phyloP scores from a whole-genome alignment of 2,888 invertebrate genomes.

The Mylabris sibirica region DNA sequence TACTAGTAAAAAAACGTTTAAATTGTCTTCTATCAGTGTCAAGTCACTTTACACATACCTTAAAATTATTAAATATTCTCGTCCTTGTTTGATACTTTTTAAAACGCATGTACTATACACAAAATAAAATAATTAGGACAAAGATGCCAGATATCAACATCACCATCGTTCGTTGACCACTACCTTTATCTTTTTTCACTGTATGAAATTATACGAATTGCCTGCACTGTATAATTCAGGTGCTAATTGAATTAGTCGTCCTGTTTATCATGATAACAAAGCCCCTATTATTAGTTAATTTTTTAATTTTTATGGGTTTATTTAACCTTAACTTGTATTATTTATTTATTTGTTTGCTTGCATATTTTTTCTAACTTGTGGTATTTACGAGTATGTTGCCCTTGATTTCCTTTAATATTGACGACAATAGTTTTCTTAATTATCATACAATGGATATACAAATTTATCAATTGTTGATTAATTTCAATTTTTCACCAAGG shows the following conservation, averaged over 20 bases:
- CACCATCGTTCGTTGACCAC: too few species aligned
- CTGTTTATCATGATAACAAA: not conserved
- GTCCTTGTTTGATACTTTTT: too few species aligned
- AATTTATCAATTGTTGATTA: slow-evolving; percentile 4
- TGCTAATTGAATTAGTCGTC: not conserved
- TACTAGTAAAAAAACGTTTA: too few species aligned
- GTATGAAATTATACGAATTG: too few species aligned
- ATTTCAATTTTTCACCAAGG: not conserved
- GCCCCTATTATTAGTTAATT: not conserved
- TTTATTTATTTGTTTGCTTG: not conserved
- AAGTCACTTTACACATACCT: too few species aligned
- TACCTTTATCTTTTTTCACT: too few species aligned
- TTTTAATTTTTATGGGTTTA: not conserved
- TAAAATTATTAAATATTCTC: too few species aligned
- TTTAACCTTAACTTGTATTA: not conserved
- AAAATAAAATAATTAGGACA: too few species aligned
- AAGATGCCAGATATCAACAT: too few species aligned
- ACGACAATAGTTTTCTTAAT: not conserved
- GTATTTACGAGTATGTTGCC: slow-evolving; percentile 10
- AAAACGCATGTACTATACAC: too few species aligned
- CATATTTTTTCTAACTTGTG: not conserved
- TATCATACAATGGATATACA: slow-evolving; percentile 6
- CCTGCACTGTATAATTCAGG: not conserved
- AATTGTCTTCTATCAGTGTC: too few species aligned
- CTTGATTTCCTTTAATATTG: not conserved